Percentiles rank a stretch among this genome's conserved stretches.
Conservation (phyloP, 2,888 invertebrate species). For the Drosophila sordidula region DNA sequence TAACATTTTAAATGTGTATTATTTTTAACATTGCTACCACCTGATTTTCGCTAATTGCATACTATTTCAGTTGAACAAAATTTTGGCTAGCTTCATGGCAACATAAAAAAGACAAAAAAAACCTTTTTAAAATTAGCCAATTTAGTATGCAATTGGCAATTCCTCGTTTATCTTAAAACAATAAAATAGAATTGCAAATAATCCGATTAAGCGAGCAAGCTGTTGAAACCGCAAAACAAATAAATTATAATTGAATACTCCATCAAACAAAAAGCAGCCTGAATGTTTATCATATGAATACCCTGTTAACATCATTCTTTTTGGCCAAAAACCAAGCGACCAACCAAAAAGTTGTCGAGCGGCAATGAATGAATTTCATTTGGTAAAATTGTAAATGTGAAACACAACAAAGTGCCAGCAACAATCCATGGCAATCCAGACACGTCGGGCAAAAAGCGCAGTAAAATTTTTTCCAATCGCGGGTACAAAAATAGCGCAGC, state of each 20-base stretch:
- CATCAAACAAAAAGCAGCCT: not conserved
- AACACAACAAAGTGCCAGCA: slow-evolving; percentile 27
- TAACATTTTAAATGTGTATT: too few relatives aligned
- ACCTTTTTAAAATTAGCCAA: too few relatives aligned
- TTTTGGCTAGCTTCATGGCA: too few relatives aligned
- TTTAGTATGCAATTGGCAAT: too few relatives aligned
- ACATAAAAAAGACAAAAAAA: too few relatives aligned
- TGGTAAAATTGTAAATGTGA: slow-evolving; percentile 31
- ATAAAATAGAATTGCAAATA: not conserved
- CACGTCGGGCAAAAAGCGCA: slow-evolving; percentile 42
- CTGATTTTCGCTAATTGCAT: too few relatives aligned
- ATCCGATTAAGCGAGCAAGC: too few relatives aligned
- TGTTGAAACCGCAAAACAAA: not conserved
- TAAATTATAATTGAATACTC: not conserved
- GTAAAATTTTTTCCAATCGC: slow-evolving; percentile 35
- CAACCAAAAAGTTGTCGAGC: slow-evolving; percentile 22
- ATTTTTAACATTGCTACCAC: too few relatives aligned
- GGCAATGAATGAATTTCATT: slow-evolving; percentile 45
- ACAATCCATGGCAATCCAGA: slow-evolving; percentile 22
- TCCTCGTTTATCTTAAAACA: not conserved
- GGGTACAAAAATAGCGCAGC: slow-evolving; percentile 47
- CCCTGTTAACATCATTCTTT: slow-evolving; percentile 31
- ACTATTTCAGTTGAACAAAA: too few relatives aligned
- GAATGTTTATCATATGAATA: slow-evolving; percentile 39
- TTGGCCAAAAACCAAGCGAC: slow-evolving; percentile 1